Percentiles rank a stretch among this genome's conserved stretches.
phyloP scores from a whole-genome alignment of 1,140 invertebrate genomes.

The Bicyclus anynana region DNA sequence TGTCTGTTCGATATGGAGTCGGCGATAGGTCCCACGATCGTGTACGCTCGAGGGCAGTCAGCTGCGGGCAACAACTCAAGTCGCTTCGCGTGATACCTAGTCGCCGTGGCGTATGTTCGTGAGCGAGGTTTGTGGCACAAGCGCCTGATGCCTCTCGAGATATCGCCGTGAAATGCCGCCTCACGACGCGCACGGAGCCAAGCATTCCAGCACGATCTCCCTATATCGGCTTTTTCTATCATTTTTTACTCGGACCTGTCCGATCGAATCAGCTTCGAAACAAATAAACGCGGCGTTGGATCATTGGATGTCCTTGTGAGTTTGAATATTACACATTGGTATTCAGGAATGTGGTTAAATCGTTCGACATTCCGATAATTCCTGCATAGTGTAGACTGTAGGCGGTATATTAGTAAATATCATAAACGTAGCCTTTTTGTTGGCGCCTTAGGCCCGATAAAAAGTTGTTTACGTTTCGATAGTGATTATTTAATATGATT shows the following conservation, averaged over 20 bases:
- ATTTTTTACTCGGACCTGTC: conserved; percentile 28
- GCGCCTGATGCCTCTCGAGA: conserved; percentile 54
- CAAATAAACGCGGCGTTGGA: conserved; percentile 27
- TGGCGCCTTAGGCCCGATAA: background rate
- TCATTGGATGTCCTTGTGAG: conserved; percentile 56
- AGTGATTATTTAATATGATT: background rate
- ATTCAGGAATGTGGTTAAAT: conserved; percentile 70
- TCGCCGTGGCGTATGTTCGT: conserved; percentile 64
- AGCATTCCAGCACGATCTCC: conserved; percentile 59
- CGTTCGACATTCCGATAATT: conserved; percentile 63
- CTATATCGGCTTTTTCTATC: conserved; percentile 34
- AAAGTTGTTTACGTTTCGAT: background rate
- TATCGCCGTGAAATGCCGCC: conserved; percentile 69
- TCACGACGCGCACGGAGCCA: conserved; percentile 57
- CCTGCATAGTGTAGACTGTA: conserved; percentile 45
- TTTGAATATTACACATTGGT: conserved; percentile 52
- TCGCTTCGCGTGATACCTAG: conserved; percentile 48
- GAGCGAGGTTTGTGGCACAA: conserved; percentile 60
- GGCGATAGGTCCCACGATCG: conserved; percentile 25
- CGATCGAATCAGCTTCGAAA: conserved; percentile 11
- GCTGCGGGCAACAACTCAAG: conserved; percentile 65
- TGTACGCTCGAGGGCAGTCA: conserved; percentile 39
- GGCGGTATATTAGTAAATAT: conserved; percentile 29
- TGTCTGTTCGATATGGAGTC: background rate
- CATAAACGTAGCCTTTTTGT: background rate